phyloP scores from a whole-genome alignment of 2,888 invertebrate genomes.

The Drosophila multiciliata region DNA sequence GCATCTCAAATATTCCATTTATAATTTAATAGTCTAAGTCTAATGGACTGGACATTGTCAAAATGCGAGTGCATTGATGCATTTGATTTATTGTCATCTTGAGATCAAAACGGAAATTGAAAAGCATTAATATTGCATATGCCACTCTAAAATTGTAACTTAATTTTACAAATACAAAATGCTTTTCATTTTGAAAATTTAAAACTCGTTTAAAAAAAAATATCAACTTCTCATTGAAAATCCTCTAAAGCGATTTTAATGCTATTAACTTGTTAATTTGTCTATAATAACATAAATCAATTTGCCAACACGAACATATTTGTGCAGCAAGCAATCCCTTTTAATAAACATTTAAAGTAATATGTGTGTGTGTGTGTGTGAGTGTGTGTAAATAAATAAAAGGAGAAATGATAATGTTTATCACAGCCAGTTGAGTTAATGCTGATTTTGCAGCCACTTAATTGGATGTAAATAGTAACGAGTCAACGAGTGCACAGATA shows the following conservation, averaged over 20 bases:
- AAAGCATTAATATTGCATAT: slow-evolving; percentile 4
- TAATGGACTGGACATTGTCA: slow-evolving; percentile 42
- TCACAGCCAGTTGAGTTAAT: slow-evolving; percentile 19
- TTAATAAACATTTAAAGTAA: slow-evolving; percentile 33
- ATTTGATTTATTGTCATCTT: slow-evolving; percentile 10
- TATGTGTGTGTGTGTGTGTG: slow-evolving; percentile 6
- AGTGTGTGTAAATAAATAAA: slow-evolving; percentile 17
- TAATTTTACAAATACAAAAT: neutral
- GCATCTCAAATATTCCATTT: slow-evolving; percentile 17
- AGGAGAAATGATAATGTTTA: slow-evolving; percentile 22
- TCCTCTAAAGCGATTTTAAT: neutral
- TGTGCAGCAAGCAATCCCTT: slow-evolving; percentile 11
- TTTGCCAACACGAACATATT: neutral
- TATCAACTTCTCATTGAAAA: neutral
- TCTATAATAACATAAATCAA: neutral
- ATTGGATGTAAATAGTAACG: slow-evolving; percentile 30
- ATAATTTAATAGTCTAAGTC: slow-evolving; percentile 33
- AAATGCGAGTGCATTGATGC: neutral
- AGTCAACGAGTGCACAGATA: slow-evolving; percentile 2
- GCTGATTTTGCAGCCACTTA: slow-evolving; percentile 34
- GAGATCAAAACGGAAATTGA: slow-evolving; percentile 15
- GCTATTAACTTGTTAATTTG: neutral
- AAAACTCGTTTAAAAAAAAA: neutral
- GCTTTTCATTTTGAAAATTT: neutral
- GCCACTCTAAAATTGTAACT: neutral